These are phyloP conservation scores for Octodonta nipae DNA, from an alignment of 2,888 invertebrate species.

Conservation along the genomic window DNA sequence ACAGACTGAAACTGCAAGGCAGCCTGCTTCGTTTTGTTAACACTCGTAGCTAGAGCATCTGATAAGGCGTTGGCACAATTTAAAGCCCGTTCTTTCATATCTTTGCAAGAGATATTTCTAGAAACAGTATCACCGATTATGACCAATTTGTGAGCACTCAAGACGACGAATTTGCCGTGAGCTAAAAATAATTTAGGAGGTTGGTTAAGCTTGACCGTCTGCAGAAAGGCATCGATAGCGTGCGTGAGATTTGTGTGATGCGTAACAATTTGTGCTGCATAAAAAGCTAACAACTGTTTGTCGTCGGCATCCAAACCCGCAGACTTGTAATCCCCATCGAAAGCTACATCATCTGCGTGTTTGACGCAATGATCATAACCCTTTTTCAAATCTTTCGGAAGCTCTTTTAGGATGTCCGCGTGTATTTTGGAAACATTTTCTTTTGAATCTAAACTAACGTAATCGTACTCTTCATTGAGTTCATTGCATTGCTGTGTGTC, in stretches of 20 bases:
- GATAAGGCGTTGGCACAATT: constrained; percentile 68
- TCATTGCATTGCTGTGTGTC: constrained; percentile 40
- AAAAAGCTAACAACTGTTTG: constrained; percentile 71
- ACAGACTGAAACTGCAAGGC: constrained; percentile 86
- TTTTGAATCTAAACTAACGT: constrained; percentile 71
- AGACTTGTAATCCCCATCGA: constrained; percentile 40
- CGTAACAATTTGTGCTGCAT: constrained; percentile 71
- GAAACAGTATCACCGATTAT: constrained; percentile 89
- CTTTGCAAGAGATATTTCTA: constrained; percentile 64
- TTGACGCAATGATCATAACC: constrained; percentile 63
- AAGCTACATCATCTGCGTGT: constrained; percentile 52
- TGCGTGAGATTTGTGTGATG: constrained; percentile 75
- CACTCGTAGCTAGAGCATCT: constrained; percentile 68
- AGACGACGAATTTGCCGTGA: constrained; percentile 85
- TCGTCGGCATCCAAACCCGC: constrained; percentile 57
- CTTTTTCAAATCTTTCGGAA: constrained; percentile 57
- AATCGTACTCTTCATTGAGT: constrained; percentile 79
- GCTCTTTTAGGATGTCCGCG: constrained; percentile 56
- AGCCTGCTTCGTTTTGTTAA: constrained; percentile 78
- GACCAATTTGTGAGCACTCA: constrained; percentile 85
- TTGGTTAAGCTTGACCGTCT: constrained; percentile 83
- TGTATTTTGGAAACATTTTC: constrained; percentile 57
- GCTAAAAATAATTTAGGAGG: constrained; percentile 88
- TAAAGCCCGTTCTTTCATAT: constrained; percentile 57
- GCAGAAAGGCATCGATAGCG: constrained; percentile 83